phyloP scores from a whole-genome alignment of 2,888 invertebrate species.

The Dynastes hyllus region DNA sequence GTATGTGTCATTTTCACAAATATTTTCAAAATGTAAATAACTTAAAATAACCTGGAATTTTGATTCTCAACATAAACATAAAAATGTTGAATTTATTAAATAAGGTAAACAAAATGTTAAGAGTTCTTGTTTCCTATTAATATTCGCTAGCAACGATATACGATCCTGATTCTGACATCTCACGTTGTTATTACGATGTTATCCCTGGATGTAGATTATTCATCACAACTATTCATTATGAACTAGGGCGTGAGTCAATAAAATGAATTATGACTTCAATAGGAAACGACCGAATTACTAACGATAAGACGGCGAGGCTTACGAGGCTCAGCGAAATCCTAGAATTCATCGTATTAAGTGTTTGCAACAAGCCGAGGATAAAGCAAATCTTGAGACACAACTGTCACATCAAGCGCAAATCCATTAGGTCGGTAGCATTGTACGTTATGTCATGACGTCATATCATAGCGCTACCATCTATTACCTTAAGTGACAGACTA shows the following conservation, averaged over 20 bases:
- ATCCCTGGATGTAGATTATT: too few species aligned
- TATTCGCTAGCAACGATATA: too few species aligned
- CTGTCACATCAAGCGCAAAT: slow-evolving; percentile 57
- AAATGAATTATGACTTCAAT: slow-evolving; percentile 48
- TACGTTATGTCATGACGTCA: slow-evolving; percentile 55
- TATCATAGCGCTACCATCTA: slow-evolving; percentile 62
- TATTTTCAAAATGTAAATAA: too few species aligned
- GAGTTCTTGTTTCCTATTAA: too few species aligned
- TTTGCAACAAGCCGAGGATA: slow-evolving; percentile 56
- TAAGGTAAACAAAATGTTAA: too few species aligned
- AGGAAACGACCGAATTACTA: slow-evolving; percentile 43
- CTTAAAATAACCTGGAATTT: too few species aligned
- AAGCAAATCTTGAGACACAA: slow-evolving; percentile 55
- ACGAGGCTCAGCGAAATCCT: slow-evolving; percentile 34
- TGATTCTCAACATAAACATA: too few species aligned
- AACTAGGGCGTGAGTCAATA: slow-evolving; percentile 21
- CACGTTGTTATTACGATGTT: too few species aligned
- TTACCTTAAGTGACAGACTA: slow-evolving; percentile 66
- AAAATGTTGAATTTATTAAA: too few species aligned
- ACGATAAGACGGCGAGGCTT: slow-evolving; percentile 40
- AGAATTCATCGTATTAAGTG: slow-evolving; percentile 56
- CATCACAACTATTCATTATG: slow-evolving; percentile 13
- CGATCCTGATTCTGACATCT: too few species aligned
- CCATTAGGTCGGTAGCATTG: slow-evolving; percentile 55
- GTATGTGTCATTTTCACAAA: too few species aligned